Evolutionary conservation across 1,140 invertebrate genomes (phyloP).

Genomic region (Berghia stephanieae): DNA sequence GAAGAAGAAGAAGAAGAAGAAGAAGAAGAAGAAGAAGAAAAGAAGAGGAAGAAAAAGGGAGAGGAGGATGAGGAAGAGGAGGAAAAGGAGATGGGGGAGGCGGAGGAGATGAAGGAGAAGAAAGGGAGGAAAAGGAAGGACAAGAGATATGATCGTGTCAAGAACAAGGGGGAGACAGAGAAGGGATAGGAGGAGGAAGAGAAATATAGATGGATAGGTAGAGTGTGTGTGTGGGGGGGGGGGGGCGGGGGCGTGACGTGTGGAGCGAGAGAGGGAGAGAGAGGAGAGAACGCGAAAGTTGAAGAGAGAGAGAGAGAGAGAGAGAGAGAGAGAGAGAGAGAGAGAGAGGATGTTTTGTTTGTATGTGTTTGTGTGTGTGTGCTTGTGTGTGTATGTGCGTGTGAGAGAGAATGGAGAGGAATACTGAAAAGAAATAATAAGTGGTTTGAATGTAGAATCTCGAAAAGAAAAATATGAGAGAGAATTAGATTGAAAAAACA

Average conservation of each 20-base stretch:
- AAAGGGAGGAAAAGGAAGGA: neutral
- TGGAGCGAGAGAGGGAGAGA: neutral
- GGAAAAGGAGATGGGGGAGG: too few species aligned
- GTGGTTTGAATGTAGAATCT: too few species aligned
- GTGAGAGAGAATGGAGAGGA: too few species aligned
- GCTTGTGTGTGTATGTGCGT: too few species aligned
- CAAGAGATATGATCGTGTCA: neutral
- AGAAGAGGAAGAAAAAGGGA: neutral
- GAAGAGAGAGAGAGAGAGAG: conserved; percentile 6
- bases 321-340: conserved; percentile 13
- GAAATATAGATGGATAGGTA: neutral
- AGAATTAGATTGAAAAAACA: too few species aligned
- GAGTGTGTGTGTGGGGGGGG: neutral
- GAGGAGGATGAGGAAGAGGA: too few species aligned
- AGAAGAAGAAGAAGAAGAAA: neutral
- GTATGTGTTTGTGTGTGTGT: too few species aligned
- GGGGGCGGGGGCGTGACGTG: neutral
- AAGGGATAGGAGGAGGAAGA: neutral
- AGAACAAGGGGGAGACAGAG: neutral
- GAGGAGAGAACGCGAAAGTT: neutral
- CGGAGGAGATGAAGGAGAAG: neutral
- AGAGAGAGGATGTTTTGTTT: too few species aligned
- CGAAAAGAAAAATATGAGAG: too few species aligned
- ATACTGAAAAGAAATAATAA: too few species aligned
- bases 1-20: neutral